phyloP scores from a whole-genome alignment of 2,888 invertebrate species.

The Melanostoma scalare region DNA sequence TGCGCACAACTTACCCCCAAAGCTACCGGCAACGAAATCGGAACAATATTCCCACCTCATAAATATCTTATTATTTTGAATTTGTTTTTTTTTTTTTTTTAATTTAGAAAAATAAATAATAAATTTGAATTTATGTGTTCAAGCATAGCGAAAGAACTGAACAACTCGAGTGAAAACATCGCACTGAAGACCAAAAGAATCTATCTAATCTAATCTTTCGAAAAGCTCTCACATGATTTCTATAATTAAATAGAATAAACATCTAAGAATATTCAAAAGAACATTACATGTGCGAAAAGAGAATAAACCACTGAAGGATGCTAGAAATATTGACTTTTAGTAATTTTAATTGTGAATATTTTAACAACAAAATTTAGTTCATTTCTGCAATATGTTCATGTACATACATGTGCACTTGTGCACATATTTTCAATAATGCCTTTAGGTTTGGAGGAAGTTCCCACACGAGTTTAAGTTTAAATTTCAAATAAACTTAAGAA shows the following conservation, averaged over 20 bases:
- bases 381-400: too few species aligned
- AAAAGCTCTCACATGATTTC: conserved; percentile 55
- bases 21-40: conserved; percentile 84
- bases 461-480: too few species aligned
- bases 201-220: neutral
- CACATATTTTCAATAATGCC: too few species aligned
- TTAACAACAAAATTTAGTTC: too few species aligned
- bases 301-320: neutral
- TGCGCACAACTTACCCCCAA: conserved; percentile 82
- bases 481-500: too few species aligned
- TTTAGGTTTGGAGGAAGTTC: too few species aligned
- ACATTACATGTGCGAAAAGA: conserved; percentile 34
- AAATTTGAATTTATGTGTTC: conserved; percentile 3
- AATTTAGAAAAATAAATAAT: conserved; percentile 13
- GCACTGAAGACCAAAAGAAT: conserved; percentile 37
- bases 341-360: too few species aligned
- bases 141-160: conserved; percentile 43
- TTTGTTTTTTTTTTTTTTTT: conserved; percentile 24
- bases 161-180: conserved; percentile 53
- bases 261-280: neutral
- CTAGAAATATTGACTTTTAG: too few species aligned
- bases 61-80: conserved; percentile 8
- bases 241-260: conserved; percentile 53
- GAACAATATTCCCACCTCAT: conserved; percentile 81
- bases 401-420: too few species aligned